Conservation (phyloP, 2,888 invertebrate genomes). For the Xestia rhomboidea region DNA sequence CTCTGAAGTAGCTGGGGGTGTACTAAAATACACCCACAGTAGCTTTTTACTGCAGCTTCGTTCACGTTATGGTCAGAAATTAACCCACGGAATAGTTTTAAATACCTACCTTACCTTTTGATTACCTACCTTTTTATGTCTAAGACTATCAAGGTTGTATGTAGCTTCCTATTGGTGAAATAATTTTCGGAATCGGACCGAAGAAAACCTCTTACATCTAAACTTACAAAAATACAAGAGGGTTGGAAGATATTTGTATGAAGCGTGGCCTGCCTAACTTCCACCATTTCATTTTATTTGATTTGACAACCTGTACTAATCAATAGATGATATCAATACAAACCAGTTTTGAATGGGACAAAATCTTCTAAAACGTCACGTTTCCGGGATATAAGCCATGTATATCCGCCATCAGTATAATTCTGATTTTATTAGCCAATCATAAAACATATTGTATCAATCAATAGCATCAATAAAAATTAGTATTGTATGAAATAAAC, state of each 20-base stretch:
- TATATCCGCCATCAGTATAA: not conserved
- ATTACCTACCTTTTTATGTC: too few relatives aligned
- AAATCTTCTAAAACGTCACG: not conserved
- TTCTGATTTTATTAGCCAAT: too few relatives aligned
- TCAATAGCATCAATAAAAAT: not conserved
- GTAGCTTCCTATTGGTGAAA: not conserved
- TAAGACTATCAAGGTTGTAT: not conserved
- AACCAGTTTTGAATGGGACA: not conserved
- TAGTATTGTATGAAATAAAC: not conserved
- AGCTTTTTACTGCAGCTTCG: not conserved
- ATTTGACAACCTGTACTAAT: too few relatives aligned
- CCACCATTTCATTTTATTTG: too few relatives aligned
- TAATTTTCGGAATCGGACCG: not conserved
- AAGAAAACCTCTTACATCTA: not conserved
- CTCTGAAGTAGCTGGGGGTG: not conserved
- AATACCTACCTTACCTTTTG: too few relatives aligned
- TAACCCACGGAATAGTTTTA: not conserved
- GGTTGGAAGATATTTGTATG: too few relatives aligned
- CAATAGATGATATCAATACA: not conserved
- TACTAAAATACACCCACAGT: conserved; percentile 10
- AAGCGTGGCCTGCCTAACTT: too few relatives aligned
- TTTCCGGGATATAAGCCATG: not conserved
- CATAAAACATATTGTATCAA: too few relatives aligned
- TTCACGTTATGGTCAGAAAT: not conserved
- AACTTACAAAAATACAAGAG: not conserved